A percentile compares a stretch with the other conserved stretches of the same genome.
Conservation (phyloP, 1,140 invertebrate species). For the Halesus radiatus region DNA sequence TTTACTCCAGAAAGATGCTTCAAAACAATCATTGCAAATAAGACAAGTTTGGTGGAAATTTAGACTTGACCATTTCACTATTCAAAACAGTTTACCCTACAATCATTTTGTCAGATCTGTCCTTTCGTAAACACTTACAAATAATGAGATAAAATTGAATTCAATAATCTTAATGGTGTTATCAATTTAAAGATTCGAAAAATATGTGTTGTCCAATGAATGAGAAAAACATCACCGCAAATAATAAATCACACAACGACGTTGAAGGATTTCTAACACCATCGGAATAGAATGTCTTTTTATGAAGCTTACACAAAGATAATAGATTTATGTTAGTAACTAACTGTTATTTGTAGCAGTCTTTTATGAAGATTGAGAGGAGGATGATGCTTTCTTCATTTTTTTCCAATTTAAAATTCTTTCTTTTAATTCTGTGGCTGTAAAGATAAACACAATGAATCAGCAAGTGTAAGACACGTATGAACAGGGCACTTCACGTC, state of each 20-base stretch:
- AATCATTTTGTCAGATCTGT: slow-evolving; percentile 16
- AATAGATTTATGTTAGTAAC: slow-evolving; percentile 15
- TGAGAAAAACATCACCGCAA: no score
- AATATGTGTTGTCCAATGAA: no score
- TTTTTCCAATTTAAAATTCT: slow-evolving; percentile 85
- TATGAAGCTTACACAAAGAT: slow-evolving; percentile 33
- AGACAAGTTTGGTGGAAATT: not conserved
- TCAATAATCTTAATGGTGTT: no score
- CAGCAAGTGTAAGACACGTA: not conserved
- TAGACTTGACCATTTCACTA: not conserved
- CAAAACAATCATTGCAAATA: slow-evolving; percentile 5
- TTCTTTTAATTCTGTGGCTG: slow-evolving; percentile 82
- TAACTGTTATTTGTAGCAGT: slow-evolving; percentile 47
- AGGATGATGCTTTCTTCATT: slow-evolving; percentile 72
- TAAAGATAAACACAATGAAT: slow-evolving; percentile 60
- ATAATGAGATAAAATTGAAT: slow-evolving; percentile 8
- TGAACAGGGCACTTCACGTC: no score
- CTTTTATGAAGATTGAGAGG: slow-evolving; percentile 60
- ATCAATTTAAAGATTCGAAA: no score
- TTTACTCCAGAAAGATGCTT: slow-evolving; percentile 25
- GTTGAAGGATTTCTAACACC: not conserved
- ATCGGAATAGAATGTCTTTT: slow-evolving; percentile 22
- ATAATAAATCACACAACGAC: no score
- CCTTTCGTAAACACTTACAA: slow-evolving; percentile 23
- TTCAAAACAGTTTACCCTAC: not conserved